Conservation (phyloP, 2,888 invertebrate genomes). For the Dynastes tityus region DNA sequence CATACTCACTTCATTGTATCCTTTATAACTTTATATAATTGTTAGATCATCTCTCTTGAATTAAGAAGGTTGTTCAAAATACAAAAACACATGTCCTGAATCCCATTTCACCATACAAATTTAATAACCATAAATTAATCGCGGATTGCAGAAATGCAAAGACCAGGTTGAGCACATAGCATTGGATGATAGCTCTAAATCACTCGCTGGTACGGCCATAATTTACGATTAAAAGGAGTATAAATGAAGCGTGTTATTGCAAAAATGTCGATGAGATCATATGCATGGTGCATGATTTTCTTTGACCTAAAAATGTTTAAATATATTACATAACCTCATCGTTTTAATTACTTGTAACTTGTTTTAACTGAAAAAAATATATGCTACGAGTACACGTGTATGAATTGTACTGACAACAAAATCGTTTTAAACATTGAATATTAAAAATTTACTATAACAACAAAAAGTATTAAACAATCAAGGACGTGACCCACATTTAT, state of each 20-base stretch:
- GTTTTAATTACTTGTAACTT: conserved; percentile 23
- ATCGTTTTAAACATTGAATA: background rate
- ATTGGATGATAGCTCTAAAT: too few species aligned
- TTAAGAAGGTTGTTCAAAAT: too few species aligned
- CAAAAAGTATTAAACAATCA: background rate
- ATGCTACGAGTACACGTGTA: background rate
- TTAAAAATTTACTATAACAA: background rate
- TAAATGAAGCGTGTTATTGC: conserved; percentile 5
- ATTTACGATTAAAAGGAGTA: background rate
- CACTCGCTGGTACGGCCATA: background rate
- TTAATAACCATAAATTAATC: too few species aligned
- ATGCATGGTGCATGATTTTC: background rate
- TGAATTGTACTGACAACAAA: background rate
- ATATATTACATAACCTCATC: conserved; percentile 25
- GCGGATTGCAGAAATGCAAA: too few species aligned
- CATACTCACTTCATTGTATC: too few species aligned
- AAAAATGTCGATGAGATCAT: conserved; percentile 37
- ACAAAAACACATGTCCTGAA: too few species aligned
- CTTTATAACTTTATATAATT: too few species aligned
- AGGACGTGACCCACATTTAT: conserved; percentile 1
- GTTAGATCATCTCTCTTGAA: too few species aligned
- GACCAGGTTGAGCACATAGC: too few species aligned
- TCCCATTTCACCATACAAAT: too few species aligned
- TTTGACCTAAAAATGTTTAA: conserved; percentile 32
- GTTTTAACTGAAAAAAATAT: conserved; percentile 4